phyloP scores from a whole-genome alignment of 2,888 invertebrate genomes.

The Ctenicera cuprea region DNA sequence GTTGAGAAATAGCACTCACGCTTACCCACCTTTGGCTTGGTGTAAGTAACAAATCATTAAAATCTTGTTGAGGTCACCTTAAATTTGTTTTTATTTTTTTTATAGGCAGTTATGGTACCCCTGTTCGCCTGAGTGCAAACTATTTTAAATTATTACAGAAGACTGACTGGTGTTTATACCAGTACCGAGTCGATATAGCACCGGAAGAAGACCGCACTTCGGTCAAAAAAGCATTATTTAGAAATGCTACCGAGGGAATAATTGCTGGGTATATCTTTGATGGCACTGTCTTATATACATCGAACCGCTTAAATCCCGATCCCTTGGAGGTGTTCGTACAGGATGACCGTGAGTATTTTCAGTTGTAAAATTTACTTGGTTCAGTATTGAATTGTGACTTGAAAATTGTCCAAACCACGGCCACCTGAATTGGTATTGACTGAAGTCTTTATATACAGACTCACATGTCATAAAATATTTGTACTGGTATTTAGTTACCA shows the following conservation, averaged over 20 bases:
- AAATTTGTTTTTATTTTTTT: conserved; percentile 50
- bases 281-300: conserved; percentile 82
- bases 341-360: conserved; percentile 63
- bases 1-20: no score
- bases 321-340: conserved; percentile 77
- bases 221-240: conserved; percentile 77
- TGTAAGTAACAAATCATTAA: no score
- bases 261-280: conserved; percentile 82
- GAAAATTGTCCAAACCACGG: no score
- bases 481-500: no score
- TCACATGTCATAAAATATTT: no score
- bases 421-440: neutral
- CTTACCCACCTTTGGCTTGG: no score
- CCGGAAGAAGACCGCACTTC: conserved; percentile 83
- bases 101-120: conserved; percentile 75
- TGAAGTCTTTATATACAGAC: conserved; percentile 24
- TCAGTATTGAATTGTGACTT: no score
- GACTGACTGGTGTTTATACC: conserved; percentile 83
- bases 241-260: conserved; percentile 62
- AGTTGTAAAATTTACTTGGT: no score
- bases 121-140: conserved; percentile 77
- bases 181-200: conserved; percentile 84
- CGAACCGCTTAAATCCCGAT: conserved; percentile 75
- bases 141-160: conserved; percentile 81
- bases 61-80: no score